Percentiles rank a stretch among this genome's conserved stretches.
Evolutionary conservation across 2,797 vertebrate species (phyloP).

Genomic region (Poeciliopsis infans): DNA sequence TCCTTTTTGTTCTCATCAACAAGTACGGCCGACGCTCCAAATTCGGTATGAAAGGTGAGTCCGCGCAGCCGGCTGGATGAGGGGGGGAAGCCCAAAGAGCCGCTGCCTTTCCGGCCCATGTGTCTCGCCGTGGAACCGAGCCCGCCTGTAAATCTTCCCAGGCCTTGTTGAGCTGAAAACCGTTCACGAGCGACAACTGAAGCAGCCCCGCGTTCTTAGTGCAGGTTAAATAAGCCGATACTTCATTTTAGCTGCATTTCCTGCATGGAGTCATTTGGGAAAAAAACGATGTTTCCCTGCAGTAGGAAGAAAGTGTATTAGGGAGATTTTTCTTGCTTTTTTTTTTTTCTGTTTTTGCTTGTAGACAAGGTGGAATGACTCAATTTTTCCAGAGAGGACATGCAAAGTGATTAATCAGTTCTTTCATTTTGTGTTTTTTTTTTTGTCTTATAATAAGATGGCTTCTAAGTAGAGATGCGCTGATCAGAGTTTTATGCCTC

Average conservation of each 20-base stretch:
- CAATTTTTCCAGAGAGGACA: background rate
- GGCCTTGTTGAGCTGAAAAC: slow-evolving; percentile 45
- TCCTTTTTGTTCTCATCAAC: slow-evolving; percentile 98
- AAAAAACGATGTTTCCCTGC: background rate
- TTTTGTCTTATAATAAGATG: background rate
- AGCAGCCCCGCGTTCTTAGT: slow-evolving; percentile 20
- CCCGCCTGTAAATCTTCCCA: slow-evolving; percentile 35
- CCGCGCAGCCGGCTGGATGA: slow-evolving; percentile 28
- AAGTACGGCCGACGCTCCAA: slow-evolving; percentile 97
- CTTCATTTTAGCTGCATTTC: slow-evolving; percentile 15
- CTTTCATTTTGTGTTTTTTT: background rate
- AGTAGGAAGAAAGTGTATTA: background rate
- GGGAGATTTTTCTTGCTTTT: background rate
- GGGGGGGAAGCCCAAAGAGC: slow-evolving; percentile 20
- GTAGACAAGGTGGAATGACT: background rate
- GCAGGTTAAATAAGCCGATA: slow-evolving; percentile 16
- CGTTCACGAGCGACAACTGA: slow-evolving; percentile 24
- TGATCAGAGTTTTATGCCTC: background rate
- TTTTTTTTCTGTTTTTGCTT: background rate
- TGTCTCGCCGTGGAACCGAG: slow-evolving; percentile 42
- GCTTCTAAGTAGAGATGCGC: background rate
- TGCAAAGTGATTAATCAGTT: background rate
- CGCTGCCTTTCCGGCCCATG: slow-evolving; percentile 52
- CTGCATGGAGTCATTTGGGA: slow-evolving; percentile 5
- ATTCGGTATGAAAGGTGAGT: slow-evolving; percentile 98